Conservation (phyloP, 1,140 invertebrate genomes). For the Lineus longissimus region DNA sequence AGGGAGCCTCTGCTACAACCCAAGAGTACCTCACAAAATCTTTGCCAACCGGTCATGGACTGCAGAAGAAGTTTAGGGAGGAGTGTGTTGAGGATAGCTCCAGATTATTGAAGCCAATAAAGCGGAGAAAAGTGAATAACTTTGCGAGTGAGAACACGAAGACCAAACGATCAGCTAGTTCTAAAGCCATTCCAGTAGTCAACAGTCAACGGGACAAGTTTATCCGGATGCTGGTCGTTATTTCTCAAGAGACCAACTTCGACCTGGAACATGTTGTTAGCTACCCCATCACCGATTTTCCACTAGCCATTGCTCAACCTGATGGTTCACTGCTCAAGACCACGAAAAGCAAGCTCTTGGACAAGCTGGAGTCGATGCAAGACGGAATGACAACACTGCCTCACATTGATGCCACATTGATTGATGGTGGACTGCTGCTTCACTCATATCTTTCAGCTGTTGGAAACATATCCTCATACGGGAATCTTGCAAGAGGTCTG, state of each 20-base stretch:
- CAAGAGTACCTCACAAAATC: neutral
- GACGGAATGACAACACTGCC: conserved; percentile 3
- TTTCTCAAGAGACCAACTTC: conserved; percentile 9
- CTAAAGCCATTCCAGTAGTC: no score
- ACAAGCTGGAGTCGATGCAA: conserved; percentile 9
- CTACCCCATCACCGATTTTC: conserved; percentile 8
- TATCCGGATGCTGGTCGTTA: conserved; percentile 10
- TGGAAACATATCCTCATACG: conserved; percentile 11
- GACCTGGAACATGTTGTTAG: conserved; percentile 1
- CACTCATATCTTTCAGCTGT: conserved; percentile 9
- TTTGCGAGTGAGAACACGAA: neutral
- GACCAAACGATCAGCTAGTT: neutral
- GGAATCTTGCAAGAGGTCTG: neutral
- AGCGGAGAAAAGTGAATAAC: neutral
- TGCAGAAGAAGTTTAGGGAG: neutral
- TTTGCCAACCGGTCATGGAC: neutral
- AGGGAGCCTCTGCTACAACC: neutral
- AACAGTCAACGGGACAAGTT: conserved; percentile 9
- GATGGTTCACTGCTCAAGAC: conserved; percentile 8
- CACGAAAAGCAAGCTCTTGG: conserved; percentile 5
- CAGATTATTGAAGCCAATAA: neutral
- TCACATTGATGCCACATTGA: conserved; percentile 12
- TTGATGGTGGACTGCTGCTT: conserved; percentile 15
- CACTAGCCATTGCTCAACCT: conserved; percentile 10
- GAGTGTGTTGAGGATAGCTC: neutral